Conservation (phyloP, 2,113 vertebrate genomes). For the Dasyornis broadbenti region DNA sequence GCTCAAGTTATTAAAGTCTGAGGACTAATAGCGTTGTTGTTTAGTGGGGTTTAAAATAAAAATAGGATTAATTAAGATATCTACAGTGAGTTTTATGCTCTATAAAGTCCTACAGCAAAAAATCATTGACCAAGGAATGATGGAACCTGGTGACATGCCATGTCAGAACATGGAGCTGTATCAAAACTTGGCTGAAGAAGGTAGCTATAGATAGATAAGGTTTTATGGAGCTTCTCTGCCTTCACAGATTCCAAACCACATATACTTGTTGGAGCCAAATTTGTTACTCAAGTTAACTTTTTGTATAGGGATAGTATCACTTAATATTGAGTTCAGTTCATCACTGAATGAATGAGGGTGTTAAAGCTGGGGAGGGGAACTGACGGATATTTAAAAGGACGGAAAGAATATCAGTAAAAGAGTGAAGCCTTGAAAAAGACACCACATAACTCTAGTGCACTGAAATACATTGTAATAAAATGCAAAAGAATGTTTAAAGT, state of each 20-base stretch:
- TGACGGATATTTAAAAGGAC: background rate
- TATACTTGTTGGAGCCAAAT: background rate
- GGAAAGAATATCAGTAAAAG: background rate
- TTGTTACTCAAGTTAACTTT: background rate
- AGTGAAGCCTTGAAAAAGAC: background rate
- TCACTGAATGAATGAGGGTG: background rate
- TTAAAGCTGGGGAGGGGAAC: background rate
- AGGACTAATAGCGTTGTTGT: background rate
- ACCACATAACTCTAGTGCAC: background rate
- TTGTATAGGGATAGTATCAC: background rate
- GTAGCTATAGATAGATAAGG: background rate
- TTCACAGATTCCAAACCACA: background rate
- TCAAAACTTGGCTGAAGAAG: background rate
- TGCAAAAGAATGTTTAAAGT: constrained; percentile 25
- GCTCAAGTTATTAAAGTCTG: background rate
- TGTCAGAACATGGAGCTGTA: background rate
- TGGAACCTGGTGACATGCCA: background rate
- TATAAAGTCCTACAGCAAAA: background rate
- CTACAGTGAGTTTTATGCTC: background rate
- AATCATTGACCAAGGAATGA: background rate
- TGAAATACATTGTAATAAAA: constrained; percentile 36
- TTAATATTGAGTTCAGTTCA: background rate
- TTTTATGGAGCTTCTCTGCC: background rate
- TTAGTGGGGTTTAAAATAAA: background rate
- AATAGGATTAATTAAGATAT: background rate